Evolutionary conservation across 1,140 invertebrate genomes (phyloP).

Genomic region (Musca vetustissima): DNA sequence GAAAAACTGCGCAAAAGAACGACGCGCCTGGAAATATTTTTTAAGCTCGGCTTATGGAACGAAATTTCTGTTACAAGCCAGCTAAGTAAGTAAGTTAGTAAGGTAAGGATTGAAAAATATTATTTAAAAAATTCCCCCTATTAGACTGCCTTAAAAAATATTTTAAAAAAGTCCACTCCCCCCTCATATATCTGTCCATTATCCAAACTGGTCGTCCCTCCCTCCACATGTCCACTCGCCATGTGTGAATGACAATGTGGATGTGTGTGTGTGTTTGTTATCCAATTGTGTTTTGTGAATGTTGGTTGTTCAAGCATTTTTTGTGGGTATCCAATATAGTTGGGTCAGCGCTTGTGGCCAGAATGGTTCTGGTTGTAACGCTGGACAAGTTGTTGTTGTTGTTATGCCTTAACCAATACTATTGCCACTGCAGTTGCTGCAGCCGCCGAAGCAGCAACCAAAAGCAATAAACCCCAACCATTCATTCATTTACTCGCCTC

Average conservation of each 20-base stretch:
- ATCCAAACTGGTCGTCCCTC: not conserved
- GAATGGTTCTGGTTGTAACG: conserved; percentile 52
- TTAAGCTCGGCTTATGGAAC: no score
- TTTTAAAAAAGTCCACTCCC: no score
- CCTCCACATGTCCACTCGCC: not conserved
- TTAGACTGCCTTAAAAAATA: no score
- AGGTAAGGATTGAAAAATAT: no score
- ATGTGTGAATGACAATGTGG: not conserved
- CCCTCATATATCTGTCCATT: not conserved
- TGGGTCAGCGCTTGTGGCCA: conserved; percentile 56
- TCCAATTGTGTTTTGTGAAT: conserved; percentile 5
- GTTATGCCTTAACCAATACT: not conserved
- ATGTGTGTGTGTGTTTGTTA: no score
- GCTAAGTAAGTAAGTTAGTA: no score
- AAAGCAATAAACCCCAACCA: not conserved
- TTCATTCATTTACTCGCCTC: not conserved
- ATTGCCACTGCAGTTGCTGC: not conserved
- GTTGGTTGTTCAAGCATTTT: conserved; percentile 38
- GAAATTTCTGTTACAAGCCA: no score
- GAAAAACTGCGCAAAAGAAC: no score
- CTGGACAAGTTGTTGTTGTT: conserved; percentile 18
- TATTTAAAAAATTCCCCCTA: no score
- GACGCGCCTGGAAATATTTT: no score
- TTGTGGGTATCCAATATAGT: conserved; percentile 56
- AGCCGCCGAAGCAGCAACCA: no score